phyloP scores from a whole-genome alignment of 2,888 invertebrate species.

The Beris chalybata region DNA sequence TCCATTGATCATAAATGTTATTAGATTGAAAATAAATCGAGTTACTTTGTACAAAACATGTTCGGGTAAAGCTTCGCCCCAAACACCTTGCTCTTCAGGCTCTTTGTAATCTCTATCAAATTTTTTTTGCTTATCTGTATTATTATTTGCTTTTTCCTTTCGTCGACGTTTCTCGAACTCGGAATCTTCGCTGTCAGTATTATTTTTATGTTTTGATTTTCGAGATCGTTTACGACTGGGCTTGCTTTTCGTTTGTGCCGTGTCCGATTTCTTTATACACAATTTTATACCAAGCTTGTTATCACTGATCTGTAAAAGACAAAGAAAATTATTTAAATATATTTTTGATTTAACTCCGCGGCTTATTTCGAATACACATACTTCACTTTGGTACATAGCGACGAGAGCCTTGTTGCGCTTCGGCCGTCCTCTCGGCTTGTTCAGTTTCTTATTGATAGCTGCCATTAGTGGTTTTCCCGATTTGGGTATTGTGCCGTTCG shows the following conservation, averaged over 20 bases:
- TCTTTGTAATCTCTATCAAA: constrained; percentile 49
- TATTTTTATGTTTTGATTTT: constrained; percentile 50
- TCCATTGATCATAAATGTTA: constrained; percentile 8
- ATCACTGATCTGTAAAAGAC: constrained; percentile 56
- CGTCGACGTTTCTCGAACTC: constrained; percentile 58
- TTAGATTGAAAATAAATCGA: not conserved
- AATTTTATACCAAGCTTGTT: constrained; percentile 56
- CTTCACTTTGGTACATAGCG: constrained; percentile 64
- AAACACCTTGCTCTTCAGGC: constrained; percentile 60
- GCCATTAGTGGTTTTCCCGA: constrained; percentile 53
- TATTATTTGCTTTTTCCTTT: constrained; percentile 47
- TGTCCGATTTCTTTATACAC: constrained; percentile 56
- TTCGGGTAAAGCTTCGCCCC: constrained; percentile 60
- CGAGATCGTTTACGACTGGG: constrained; percentile 51
- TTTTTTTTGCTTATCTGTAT: constrained; percentile 47
- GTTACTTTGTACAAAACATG: constrained; percentile 59
- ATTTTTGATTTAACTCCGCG: not conserved
- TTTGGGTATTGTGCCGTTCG: constrained; percentile 54
- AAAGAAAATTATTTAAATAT: constrained; percentile 23
- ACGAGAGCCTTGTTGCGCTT: constrained; percentile 56
- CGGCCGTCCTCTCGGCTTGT: constrained; percentile 55
- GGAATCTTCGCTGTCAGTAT: constrained; percentile 58
- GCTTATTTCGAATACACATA: constrained; percentile 45
- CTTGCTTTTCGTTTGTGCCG: constrained; percentile 42
- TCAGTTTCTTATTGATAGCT: constrained; percentile 51